Conservation (phyloP, 2,797 vertebrate genomes). For the Etheostoma perlongum region DNA sequence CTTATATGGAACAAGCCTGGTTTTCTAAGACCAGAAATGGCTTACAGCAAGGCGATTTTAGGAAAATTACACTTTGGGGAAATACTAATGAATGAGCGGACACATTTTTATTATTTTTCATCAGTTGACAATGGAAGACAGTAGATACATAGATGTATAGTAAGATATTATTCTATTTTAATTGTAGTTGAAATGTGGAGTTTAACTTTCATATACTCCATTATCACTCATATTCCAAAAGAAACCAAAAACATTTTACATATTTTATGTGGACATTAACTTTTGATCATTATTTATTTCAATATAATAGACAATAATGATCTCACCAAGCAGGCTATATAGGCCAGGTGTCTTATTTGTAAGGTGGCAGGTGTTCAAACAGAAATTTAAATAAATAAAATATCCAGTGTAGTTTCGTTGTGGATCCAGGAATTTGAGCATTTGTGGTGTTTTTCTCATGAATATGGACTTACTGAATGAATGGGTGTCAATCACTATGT, state of each 20-base stretch:
- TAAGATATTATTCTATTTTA: not conserved
- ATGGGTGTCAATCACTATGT: slow-evolving; percentile 3
- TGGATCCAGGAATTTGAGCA: not conserved
- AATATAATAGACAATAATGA: not conserved
- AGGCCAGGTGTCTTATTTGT: not conserved
- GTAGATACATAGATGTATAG: not conserved
- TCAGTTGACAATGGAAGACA: slow-evolving; percentile 15
- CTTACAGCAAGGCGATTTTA: not conserved
- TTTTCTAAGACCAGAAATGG: not conserved
- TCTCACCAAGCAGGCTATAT: not conserved
- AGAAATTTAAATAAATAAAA: not conserved
- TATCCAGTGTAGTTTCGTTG: not conserved
- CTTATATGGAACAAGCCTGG: not conserved
- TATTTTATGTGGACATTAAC: not conserved
- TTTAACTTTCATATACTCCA: not conserved
- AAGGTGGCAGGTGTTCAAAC: not conserved
- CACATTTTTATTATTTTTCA: slow-evolving; percentile 24
- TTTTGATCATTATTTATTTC: not conserved
- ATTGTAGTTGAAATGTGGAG: not conserved
- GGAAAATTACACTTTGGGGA: slow-evolving; percentile 10
- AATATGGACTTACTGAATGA: not conserved
- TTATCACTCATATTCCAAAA: not conserved
- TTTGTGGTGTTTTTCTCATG: not conserved
- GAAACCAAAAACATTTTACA: not conserved
- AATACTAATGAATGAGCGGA: slow-evolving; percentile 26